These are phyloP conservation scores for Atherinosoma microstoma DNA, from an alignment of 2,797 vertebrate genomes.

Conservation along the genomic window DNA sequence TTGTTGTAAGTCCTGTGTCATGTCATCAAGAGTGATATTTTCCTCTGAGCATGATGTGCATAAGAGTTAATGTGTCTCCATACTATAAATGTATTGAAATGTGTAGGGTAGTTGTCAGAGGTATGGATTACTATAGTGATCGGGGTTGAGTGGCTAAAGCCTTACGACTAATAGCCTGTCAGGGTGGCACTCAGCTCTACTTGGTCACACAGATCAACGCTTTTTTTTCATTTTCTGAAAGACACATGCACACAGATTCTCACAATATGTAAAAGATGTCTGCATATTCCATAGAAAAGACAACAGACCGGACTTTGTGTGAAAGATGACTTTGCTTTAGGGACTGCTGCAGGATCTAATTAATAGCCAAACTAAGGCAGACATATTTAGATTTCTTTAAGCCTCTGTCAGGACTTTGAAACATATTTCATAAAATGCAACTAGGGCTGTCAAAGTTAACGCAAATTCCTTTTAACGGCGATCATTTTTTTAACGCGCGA, in stretches of 20 bases:
- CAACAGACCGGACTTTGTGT: background rate
- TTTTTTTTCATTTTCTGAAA: constrained; percentile 52
- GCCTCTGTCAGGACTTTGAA: background rate
- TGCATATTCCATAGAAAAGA: background rate
- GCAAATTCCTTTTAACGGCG: no score
- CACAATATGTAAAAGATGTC: background rate
- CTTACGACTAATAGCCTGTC: constrained; percentile 81
- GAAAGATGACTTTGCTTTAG: background rate
- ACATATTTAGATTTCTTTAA: background rate
- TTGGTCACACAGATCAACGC: constrained; percentile 94
- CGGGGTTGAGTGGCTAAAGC: constrained; percentile 80
- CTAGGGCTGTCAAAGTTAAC: no score
- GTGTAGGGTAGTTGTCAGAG: constrained; percentile 73
- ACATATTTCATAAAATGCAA: background rate
- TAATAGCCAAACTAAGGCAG: background rate
- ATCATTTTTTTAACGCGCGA: no score
- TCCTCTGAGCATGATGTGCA: constrained; percentile 46
- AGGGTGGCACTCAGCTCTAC: constrained; percentile 87
- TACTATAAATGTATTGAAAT: constrained; percentile 53
- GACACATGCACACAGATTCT: constrained; percentile 10
- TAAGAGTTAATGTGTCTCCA: constrained; percentile 54
- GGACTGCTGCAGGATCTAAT: background rate
- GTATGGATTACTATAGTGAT: constrained; percentile 93
- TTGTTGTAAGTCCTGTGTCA: constrained; percentile 64
- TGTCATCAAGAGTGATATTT: constrained; percentile 57